Base-by-base conservation (phyloP, 2,888 invertebrate genomes). In the Dichetophora obliterata region DNA sequence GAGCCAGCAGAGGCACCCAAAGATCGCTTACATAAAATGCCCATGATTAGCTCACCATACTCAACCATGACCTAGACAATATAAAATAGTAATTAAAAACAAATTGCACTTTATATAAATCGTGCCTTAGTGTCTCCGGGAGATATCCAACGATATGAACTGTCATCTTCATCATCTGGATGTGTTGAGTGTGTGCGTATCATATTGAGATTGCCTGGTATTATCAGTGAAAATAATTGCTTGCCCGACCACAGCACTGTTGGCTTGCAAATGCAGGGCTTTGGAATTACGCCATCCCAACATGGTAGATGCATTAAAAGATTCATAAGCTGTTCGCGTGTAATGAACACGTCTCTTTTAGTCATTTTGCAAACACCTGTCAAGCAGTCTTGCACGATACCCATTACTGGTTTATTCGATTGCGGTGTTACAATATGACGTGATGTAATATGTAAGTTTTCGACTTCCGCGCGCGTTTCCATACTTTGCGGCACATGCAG, bases 281-380 rank as follows among this genome's bases (percentile, higher is more conserved):
- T 95, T 0, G 98, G 98, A 92, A 99, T 95, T 91, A 97, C 96
- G 27, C 98, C 98, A 90, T 98, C 96, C 99, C 98, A 99, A 83
- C 95, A 96, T 0, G 98, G 98, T 85, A 99, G 92, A 87, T 96
- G 96, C 98, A 99, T 98, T 22, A 99, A 92, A 74, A 99, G 91
- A 88, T 98, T 98, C 98, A 98, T 98, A 91, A 99, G 95, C 89
- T 98, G 96, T 86, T 96, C 96, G 90, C 96, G 96, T 79, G 96
- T 97, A 16, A 99, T 92, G 86, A 98, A 99, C 0, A 98, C 96
- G 89, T 99, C 98, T 80, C 98, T 91, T 87, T 98, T 98, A 0
- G 99, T 99, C 98, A 99, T 98, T 70, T 91, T 98, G 97, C 80
- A 98, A 91, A 11, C 97, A 77, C 98, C 98, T 52, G 97, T 97